Base-by-base conservation (phyloP, 2,113 vertebrate species). In the Myotis davidii region DNA sequence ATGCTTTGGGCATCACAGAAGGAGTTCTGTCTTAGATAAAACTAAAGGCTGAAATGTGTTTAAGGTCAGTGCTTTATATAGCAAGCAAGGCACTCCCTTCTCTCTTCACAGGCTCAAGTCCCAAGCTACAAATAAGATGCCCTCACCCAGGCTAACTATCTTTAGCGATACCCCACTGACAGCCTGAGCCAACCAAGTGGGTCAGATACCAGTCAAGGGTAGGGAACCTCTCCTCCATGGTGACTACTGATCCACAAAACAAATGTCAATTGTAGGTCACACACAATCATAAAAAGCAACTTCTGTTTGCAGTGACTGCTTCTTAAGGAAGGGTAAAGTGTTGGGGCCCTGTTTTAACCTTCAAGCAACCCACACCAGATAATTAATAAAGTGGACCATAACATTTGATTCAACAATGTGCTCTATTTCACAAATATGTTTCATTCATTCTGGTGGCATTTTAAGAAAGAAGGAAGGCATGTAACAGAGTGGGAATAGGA, bases 51-150 rank as follows among this genome's bases (percentile, higher is more conserved):
- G 69, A 90, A 92, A 59, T 79, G n/a, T 79, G 69, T 91, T 59
- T 65, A 94, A 96, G 74, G 79, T 74, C 81, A 74, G 42, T 59
- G 50, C 84, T 96, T 92, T 92, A 90, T 95, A 92, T 48, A 97
- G 90, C 23, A 82, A 94, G 37, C 32, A 37, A 70, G 50, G 48
- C 73, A 67, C 77, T 88, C 85, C 82, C 34, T 96, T 90, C 82
- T 90, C 73, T 84, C 45, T 32, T 72, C 59, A 67, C 13, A 81
- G 84, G n/a, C 54, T 90, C 52, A 72, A 87, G 32, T 76, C 85
- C 65, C 61, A 77, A 84, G 90, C 77, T 85, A 69, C 50, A 90
- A 54, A 82, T 10, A 56, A 82, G 96, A 70, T 93, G 48, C 42
- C 67, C 77, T 50, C 23, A 88, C 32, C 48, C 42, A 74, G 48